These are phyloP conservation scores for Eospalax fontanierii DNA, from an alignment of 2,797 vertebrate species.

Conservation along the genomic window DNA sequence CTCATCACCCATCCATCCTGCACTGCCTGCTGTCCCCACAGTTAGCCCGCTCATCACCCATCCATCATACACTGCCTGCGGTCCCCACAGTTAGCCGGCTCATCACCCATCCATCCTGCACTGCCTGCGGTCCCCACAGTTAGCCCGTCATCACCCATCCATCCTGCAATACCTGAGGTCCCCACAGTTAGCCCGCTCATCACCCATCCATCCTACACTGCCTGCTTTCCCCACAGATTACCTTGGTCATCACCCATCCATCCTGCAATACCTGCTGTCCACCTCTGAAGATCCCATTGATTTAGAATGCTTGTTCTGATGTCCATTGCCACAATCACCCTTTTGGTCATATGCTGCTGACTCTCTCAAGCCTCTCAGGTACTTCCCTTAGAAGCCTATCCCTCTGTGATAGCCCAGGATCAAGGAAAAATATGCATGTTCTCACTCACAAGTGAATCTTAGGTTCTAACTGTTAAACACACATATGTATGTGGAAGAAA, in stretches of 20 bases:
- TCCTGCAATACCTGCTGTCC: too few relatives aligned
- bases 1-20: not conserved
- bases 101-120: too few relatives aligned
- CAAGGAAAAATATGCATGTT: not conserved
- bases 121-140: too few relatives aligned
- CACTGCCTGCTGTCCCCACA: not conserved
- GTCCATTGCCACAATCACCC: not conserved
- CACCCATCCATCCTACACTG: too few relatives aligned
- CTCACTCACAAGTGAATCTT: not conserved
- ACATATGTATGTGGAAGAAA: not conserved
- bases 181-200: too few relatives aligned
- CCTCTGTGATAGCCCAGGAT: not conserved
- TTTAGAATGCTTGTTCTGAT: not conserved
- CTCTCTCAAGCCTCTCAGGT: not conserved
- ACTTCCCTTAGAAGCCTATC: not conserved
- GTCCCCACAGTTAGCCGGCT: too few relatives aligned
- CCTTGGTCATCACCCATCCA: too few relatives aligned
- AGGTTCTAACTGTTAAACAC: not conserved
- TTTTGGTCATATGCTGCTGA: not conserved
- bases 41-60: too few relatives aligned
- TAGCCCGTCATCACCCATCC: too few relatives aligned
- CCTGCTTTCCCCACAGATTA: not conserved
- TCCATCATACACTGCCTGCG: too few relatives aligned
- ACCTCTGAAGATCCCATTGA: not conserved
- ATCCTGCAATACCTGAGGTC: too few relatives aligned